Base-by-base conservation (phyloP, 1,140 invertebrate genomes). In the Teleopsis dalmanni region DNA sequence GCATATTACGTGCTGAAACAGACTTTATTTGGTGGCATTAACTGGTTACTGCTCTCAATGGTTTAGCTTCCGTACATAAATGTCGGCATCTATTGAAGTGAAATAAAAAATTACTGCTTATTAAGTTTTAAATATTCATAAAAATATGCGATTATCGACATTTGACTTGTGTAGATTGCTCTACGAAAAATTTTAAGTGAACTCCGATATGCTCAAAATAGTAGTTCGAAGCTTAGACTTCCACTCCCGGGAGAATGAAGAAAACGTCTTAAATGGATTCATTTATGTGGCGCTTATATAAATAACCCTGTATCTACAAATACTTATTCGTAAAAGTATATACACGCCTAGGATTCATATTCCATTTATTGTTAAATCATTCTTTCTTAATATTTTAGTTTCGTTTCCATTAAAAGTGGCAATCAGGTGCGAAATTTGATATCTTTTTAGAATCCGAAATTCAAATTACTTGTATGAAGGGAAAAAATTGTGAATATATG, bases 361-460 rank as follows among this genome's bases (percentile, higher is more conserved):
- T 10, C 23, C 18, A 22, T 21, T 13, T 31, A 13, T 10, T 43
- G 27, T 43, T 43, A 26, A 42, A 5, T 29, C 31, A 25, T 31
- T 5, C 19, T 31, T 19, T 14, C 41, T 18, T 43, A 29, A 27
- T 43, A 25, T n/a, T n/a, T 47, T 47, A 27, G 36, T 47, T 47
- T 47, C 34, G 45, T 36, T 45, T 51, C 49, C 43, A 47, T 47
- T 41, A 29, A 51, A 51, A 42, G 49, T 47, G 41, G 49, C 49
- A 51, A 47, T 66, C 64, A 67, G 61, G 64, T 67, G 64, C 64
- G 64, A 66, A 67, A 67, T 67, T 64, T 59, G 64, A 67, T 66
- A 67, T 67, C 60, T 66, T 60, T 64, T 46, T 43, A 27, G n/a
- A n/a, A n/a, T n/a, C n/a, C n/a, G n/a, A n/a, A n/a, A n/a, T n/a